Evolutionary conservation across 2,888 invertebrate genomes (phyloP).

Genomic region (Clitarchus hookeri): DNA sequence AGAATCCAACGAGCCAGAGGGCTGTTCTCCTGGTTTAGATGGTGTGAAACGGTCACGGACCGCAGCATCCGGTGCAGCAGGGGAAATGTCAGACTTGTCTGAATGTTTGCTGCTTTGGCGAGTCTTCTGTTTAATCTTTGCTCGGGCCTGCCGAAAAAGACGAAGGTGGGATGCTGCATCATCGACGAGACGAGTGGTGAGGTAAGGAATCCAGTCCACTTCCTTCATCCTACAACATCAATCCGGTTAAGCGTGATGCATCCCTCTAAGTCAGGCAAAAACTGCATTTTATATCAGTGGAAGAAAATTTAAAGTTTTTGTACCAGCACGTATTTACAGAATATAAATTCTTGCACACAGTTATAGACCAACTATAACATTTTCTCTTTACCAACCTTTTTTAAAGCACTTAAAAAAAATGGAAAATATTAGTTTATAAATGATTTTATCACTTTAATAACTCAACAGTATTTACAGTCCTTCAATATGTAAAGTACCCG

Average conservation of each 20-base stretch:
- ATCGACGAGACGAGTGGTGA: conserved; percentile 86
- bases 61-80: conserved; percentile 40
- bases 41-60: conserved; percentile 51
- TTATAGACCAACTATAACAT: too few species aligned
- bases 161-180: conserved; percentile 89
- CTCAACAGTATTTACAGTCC: too few species aligned
- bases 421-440: too few species aligned
- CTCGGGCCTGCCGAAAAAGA: conserved; percentile 79
- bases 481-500: too few species aligned
- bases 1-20: background rate
- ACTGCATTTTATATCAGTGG: too few species aligned
- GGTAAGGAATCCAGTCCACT: conserved; percentile 87
- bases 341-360: too few species aligned
- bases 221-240: conserved; percentile 66
- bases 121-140: conserved; percentile 37
- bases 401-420: too few species aligned
- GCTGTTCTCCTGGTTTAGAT: conserved; percentile 48
- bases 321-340: too few species aligned
- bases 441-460: too few species aligned
- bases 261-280: too few species aligned
- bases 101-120: background rate
- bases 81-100: background rate
- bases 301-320: too few species aligned
- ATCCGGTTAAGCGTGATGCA: background rate
- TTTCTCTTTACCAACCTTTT: too few species aligned